These are phyloP conservation scores for Mesembrinibis cayennensis DNA, from an alignment of 2,113 vertebrate genomes.

Conservation along the genomic window DNA sequence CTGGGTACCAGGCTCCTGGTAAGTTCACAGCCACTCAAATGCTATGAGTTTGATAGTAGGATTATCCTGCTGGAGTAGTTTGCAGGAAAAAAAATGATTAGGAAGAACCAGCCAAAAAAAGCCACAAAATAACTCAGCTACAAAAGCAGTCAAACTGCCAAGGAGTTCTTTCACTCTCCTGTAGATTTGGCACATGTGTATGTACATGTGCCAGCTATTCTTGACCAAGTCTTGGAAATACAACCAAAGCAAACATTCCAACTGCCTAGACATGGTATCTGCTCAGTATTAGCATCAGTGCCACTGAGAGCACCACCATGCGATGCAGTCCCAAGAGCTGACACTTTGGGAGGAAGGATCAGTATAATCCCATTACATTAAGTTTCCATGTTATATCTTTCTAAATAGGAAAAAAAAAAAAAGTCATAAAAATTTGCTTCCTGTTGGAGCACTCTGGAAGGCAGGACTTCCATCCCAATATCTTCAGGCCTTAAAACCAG, in stretches of 20 bases:
- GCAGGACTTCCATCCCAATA: neutral
- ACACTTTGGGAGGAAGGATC: neutral
- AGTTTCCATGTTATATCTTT: neutral
- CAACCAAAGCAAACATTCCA: neutral
- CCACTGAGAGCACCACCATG: neutral
- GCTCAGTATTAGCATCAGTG: neutral
- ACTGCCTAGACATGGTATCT: neutral
- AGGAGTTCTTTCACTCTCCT: neutral
- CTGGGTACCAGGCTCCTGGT: neutral
- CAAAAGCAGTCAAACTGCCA: conserved; percentile 26
- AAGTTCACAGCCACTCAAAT: neutral
- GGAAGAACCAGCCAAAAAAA: neutral
- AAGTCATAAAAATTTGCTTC: neutral
- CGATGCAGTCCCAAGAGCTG: neutral
- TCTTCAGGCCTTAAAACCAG: neutral
- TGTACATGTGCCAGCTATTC: neutral
- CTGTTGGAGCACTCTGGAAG: neutral
- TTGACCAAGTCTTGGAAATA: neutral
- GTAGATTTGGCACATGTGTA: neutral
- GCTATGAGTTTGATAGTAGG: neutral
- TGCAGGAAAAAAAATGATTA: neutral
- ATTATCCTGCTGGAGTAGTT: neutral
- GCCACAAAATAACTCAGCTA: neutral
- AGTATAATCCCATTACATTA: neutral
- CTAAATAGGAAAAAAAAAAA: neutral